Conservation (phyloP, 2,113 vertebrate genomes). For the Hippocampus comes region DNA sequence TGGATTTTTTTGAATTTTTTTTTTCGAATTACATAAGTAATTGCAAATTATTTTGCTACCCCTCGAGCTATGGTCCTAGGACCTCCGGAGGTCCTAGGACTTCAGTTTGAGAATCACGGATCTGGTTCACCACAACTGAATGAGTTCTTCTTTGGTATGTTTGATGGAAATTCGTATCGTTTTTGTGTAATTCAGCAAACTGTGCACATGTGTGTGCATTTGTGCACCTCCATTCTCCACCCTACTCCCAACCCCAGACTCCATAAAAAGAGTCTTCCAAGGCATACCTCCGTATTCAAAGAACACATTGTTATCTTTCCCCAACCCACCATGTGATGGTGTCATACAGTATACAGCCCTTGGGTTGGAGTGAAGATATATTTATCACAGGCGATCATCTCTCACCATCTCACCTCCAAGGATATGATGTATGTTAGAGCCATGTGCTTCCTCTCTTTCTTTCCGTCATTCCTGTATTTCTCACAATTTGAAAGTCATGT, state of each 20-base stretch:
- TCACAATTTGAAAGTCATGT: slow-evolving; percentile 34
- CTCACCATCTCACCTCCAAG: slow-evolving; percentile 70
- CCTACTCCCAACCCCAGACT: slow-evolving; percentile 76
- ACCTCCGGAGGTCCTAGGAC: neutral
- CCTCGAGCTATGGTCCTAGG: neutral
- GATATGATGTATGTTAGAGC: slow-evolving; percentile 65
- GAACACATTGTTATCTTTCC: slow-evolving; percentile 79
- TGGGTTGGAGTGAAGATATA: slow-evolving; percentile 49
- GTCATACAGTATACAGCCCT: slow-evolving; percentile 50
- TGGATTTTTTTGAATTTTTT: no score
- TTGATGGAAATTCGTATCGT: neutral
- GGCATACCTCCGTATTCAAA: slow-evolving; percentile 85
- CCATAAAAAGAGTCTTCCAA: slow-evolving; percentile 77
- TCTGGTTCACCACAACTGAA: neutral
- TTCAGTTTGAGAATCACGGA: neutral
- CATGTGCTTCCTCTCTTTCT: slow-evolving; percentile 19
- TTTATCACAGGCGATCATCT: slow-evolving; percentile 72
- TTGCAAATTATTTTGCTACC: neutral
- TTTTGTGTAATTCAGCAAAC: slow-evolving; percentile 6
- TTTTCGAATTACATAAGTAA: no score
- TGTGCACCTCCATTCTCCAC: slow-evolving; percentile 50
- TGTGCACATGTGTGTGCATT: slow-evolving; percentile 7
- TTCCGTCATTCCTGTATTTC: slow-evolving; percentile 26
- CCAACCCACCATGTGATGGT: slow-evolving; percentile 53
- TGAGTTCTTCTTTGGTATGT: neutral